phyloP scores from a whole-genome alignment of 2,888 invertebrate species.

The Chrysomela aeneicollis region DNA sequence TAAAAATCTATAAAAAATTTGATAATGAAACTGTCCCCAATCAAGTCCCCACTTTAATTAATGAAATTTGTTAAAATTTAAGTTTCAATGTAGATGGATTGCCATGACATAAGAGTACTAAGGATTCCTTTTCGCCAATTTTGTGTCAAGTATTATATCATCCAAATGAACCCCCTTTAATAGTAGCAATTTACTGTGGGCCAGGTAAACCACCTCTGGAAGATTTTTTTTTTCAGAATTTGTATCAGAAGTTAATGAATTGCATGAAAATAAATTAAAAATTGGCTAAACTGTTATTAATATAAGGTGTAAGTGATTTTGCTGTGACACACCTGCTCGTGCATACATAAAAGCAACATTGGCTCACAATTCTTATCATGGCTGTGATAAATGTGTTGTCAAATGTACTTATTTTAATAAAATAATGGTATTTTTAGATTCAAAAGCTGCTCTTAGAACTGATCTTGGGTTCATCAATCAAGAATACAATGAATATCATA shows the following conservation, averaged over 20 bases:
- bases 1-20: constrained; percentile 15
- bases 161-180: constrained; percentile 5
- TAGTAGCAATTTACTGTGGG: constrained; percentile 14
- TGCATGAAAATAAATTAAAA: constrained; percentile 11
- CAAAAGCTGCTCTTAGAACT: constrained; percentile 39
- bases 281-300: constrained; percentile 12
- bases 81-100: constrained; percentile 22
- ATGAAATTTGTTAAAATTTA: constrained; percentile 21
- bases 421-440: constrained; percentile 39
- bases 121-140: constrained; percentile 17
- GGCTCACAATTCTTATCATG: constrained; percentile 21
- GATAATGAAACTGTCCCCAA: constrained; percentile 13
- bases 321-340: constrained; percentile 18
- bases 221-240: constrained; percentile 14
- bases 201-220: constrained; percentile 15
- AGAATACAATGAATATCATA: constrained; percentile 35
- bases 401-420: constrained; percentile 35
- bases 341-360: constrained; percentile 21
- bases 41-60: constrained; percentile 7
- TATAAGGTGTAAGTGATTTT: constrained; percentile 15
- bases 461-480: constrained; percentile 28
- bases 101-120: constrained; percentile 10
- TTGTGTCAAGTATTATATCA: constrained; percentile 13
- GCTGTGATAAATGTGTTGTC: constrained; percentile 40
- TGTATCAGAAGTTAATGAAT: constrained; percentile 16